Evolutionary conservation across 1,140 invertebrate genomes (phyloP), one percentile per base, ranked within the genome.

Genomic region (Planococcus citri): DNA sequence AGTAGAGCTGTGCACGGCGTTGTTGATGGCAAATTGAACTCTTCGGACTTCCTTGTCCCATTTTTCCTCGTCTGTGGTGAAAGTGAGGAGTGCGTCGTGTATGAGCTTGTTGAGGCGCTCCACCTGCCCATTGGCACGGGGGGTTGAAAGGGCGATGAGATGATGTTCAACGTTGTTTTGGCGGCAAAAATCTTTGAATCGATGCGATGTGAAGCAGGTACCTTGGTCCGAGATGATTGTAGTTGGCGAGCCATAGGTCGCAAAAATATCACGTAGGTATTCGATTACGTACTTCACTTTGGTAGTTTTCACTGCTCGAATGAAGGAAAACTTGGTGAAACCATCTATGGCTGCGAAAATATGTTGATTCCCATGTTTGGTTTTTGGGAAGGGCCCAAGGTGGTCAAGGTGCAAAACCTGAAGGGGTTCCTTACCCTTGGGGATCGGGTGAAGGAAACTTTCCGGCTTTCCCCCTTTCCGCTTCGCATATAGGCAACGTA

Each of bases 21-120:
- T 74, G 22, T 73, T 75, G 0, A 74, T 51, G 1, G 71, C 58
- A 57, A 72, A 71, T 17, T 74, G 70, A 1, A 72, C 64, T 1
- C 70, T 14, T 22, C 27, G 8, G n/a, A 70, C 57, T 58, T 70
- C 22, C 38, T 64, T 51, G 2, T 69, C 27, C 41, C 71, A 73
- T 69, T 17, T 6, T 4, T 60, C 57, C 20, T 60, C 57, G 20
- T 60, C 21, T 8, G 57, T 6, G 4, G 21, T 60, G 4, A 20
- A 20, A n/a, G 17, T 22, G 17, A 60, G 21, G n/a, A 60, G 57
- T 60, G 57, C 21, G n/a, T 22, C 20, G 8, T 9, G n/a, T 9
- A 70, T 37, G 17, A 22, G 22, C 14, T 12, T 10, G 58, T 70
- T 70, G 4, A 70, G 22, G 21, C 69, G 29, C 24, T 70, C 58